Base-by-base conservation (phyloP, 2,888 invertebrate genomes). In the Drosophila mulleri region DNA sequence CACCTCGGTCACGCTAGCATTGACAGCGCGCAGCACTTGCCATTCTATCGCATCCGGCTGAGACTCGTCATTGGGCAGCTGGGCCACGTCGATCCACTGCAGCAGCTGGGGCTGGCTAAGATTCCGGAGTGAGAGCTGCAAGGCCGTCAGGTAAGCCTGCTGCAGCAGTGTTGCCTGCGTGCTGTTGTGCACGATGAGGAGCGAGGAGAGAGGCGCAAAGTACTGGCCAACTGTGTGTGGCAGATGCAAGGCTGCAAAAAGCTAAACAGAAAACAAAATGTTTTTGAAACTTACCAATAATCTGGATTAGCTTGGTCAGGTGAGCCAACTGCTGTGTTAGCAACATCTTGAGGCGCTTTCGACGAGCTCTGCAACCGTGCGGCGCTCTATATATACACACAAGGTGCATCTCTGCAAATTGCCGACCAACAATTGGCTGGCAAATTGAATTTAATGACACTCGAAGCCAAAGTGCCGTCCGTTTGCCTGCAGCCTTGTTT, bases 1-100 rank as follows among this genome's bases (percentile, higher is more conserved):
- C 68, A 92, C 92, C 90, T 92, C 89, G 16, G 84, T 88, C 6
- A 84, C 89, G 39, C 72, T 77, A 35, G 77, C 66, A 53, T 92
- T 88, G 3, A 92, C 88, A 16, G 91, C 88, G 50, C 71, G 75
- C 48, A 92, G 78, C 39, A 92, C 58, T 48, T 81, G 72, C 53
- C 80, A 70, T 26, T 88, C 79, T 5, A 91, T 69, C 16, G 75
- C 75, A 26, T 48, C 50, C 4, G 56, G 50, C 16, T 32, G 50
- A 2, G 50, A 26, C 12, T 66, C 68, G 26, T 72, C 78, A 12
- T 39, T 37, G 35, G 82, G 63, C 20, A 91, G 59, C 26, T 74
- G 37, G 2, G 77, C 83, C 59, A 91, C 78, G 80, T 92, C 82
- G 61, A 92, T 89, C 92, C 92, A 92, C 65, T 92, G 91, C 41